phyloP scores from a whole-genome alignment of 2,888 invertebrate species.

The Ectemnius cavifrons region DNA sequence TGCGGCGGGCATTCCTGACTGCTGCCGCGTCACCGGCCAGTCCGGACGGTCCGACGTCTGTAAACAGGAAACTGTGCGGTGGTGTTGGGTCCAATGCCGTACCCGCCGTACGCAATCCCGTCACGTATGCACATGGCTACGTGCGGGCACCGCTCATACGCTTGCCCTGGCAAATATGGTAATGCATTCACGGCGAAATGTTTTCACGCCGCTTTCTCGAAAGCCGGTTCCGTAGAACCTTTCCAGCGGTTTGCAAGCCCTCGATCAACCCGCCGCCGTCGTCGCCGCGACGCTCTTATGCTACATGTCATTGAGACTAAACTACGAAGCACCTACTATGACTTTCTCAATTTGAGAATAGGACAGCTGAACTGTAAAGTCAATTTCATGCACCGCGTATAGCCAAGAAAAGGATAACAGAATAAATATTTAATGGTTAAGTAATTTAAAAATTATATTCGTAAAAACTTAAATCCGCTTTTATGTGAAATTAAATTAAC shows the following conservation, averaged over 20 bases:
- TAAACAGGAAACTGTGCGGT: slow-evolving; percentile 54
- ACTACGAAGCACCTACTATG: no score
- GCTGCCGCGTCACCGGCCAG: slow-evolving; percentile 36
- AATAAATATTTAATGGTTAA: no score
- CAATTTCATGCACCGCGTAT: no score
- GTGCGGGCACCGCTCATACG: slow-evolving; percentile 53
- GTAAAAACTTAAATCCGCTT: no score
- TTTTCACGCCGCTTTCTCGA: slow-evolving; percentile 61
- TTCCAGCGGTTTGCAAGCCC: slow-evolving; percentile 49
- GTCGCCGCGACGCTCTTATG: background rate
- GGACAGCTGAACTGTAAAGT: no score
- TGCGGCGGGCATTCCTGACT: slow-evolving; percentile 40
- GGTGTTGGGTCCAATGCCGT: slow-evolving; percentile 9
- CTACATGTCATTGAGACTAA: no score
- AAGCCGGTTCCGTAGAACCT: slow-evolving; percentile 45
- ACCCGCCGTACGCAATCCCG: slow-evolving; percentile 49
- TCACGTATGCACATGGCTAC: slow-evolving; percentile 62
- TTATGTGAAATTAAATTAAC: no score
- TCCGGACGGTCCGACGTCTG: slow-evolving; percentile 30
- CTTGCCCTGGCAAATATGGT: slow-evolving; percentile 63
- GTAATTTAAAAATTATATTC: no score
- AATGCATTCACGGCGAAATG: slow-evolving; percentile 64
- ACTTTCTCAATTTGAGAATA: no score
- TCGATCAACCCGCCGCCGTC: slow-evolving; percentile 13
- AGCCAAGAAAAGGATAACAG: no score